Conservation (phyloP, 2,113 vertebrate genomes). For the Caranx melampygus region DNA sequence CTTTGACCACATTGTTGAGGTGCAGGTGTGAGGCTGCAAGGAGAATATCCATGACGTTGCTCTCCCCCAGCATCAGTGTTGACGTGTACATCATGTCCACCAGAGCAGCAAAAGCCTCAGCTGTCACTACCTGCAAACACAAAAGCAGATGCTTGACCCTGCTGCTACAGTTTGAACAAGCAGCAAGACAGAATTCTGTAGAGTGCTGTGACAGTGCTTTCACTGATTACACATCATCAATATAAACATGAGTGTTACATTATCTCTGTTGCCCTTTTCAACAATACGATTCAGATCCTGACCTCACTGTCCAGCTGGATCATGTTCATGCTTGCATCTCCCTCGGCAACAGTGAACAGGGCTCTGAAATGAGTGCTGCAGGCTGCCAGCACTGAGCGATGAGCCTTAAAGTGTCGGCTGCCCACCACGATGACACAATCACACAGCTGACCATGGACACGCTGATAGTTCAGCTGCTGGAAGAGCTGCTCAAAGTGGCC, state of each 20-base stretch:
- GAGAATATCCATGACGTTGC: slow-evolving; percentile 98
- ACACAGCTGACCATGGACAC: slow-evolving; percentile 95
- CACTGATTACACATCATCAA: neutral
- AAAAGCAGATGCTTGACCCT: neutral
- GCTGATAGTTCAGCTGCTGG: slow-evolving; percentile 97
- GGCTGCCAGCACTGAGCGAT: slow-evolving; percentile 94
- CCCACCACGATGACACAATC: slow-evolving; percentile 97
- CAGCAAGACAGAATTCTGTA: neutral
- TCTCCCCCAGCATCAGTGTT: slow-evolving; percentile 96
- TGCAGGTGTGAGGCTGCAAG: slow-evolving; percentile 96
- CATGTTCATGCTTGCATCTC: slow-evolving; percentile 95
- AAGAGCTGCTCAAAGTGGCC: slow-evolving; percentile 98
- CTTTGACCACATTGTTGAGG: slow-evolving; percentile 96
- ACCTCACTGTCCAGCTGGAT: slow-evolving; percentile 97
- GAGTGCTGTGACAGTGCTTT: neutral
- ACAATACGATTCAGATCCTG: neutral
- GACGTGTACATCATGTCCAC: slow-evolving; percentile 99
- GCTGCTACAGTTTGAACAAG: neutral
- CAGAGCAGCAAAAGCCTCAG: slow-evolving; percentile 95
- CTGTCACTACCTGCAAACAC: slow-evolving; percentile 88
- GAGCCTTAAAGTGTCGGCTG: slow-evolving; percentile 95
- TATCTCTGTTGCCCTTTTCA: neutral
- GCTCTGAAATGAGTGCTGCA: slow-evolving; percentile 98
- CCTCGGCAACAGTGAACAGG: slow-evolving; percentile 94
- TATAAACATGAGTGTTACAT: neutral